Conservation (phyloP, 2,113 vertebrate species). For the Malaclemys terrapin region DNA sequence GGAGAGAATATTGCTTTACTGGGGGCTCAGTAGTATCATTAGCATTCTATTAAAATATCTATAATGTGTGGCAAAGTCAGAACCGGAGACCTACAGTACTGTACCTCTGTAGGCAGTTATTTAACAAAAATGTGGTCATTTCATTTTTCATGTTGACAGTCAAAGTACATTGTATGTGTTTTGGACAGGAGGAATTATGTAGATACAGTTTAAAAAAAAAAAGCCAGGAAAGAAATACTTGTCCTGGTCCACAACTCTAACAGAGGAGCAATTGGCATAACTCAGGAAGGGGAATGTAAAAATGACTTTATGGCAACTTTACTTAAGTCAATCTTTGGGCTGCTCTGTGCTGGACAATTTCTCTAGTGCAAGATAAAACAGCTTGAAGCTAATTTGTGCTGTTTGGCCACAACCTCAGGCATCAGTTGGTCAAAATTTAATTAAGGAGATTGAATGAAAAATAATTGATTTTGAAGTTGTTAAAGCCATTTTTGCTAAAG, state of each 20-base stretch:
- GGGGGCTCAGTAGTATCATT: neutral
- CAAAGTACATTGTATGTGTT: neutral
- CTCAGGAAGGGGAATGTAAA: neutral
- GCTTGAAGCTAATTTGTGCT: neutral
- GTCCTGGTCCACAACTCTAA: neutral
- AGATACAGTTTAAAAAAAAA: neutral
- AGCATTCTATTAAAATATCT: neutral
- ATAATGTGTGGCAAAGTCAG: neutral
- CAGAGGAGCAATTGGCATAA: neutral
- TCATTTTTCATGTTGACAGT: neutral
- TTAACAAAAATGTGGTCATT: neutral
- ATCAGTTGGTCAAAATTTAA: neutral
- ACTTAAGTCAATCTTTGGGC: neutral
- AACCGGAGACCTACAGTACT: neutral
- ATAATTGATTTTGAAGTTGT: constrained; percentile 20
- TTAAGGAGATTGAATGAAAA: constrained; percentile 24
- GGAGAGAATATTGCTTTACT: neutral
- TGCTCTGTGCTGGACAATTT: neutral
- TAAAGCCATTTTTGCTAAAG: constrained; percentile 9
- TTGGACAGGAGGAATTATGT: neutral
- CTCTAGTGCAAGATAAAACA: neutral
- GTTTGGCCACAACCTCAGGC: neutral
- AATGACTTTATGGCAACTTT: neutral
- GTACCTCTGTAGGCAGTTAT: neutral
- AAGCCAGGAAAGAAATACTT: neutral